A percentile compares a stretch with the other conserved stretches of the same genome.
phyloP scores from a whole-genome alignment of 2,113 vertebrate genomes.

The Ellobius talpinus region DNA sequence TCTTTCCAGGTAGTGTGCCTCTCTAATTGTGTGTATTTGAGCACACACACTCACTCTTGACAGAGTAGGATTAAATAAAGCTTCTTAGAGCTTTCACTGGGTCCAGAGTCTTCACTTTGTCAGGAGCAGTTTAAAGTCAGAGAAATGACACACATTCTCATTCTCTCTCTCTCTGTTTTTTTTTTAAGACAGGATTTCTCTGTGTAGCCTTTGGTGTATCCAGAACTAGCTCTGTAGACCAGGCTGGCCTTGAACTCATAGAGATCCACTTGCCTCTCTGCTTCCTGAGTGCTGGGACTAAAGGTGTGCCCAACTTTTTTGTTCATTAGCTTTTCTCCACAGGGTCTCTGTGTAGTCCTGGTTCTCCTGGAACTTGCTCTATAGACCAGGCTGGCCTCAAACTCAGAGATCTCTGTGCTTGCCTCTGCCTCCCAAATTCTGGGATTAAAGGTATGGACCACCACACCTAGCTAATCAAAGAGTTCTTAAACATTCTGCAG shows the following conservation, averaged over 20 bases:
- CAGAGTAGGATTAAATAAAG: background rate
- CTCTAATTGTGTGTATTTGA: background rate
- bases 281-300: background rate
- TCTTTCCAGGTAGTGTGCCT: background rate
- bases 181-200: background rate
- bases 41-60: background rate
- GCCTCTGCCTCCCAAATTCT: background rate
- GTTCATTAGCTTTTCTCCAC: background rate
- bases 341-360: background rate
- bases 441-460: background rate
- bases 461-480: background rate
- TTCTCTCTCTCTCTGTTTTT: rapidly evolving
- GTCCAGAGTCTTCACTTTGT: conserved; percentile 22
- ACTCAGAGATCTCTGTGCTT: background rate
- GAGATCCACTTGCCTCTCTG: background rate
- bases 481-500: background rate
- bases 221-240: background rate
- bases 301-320: background rate
- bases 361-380: background rate
- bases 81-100: background rate
- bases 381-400: background rate
- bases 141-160: background rate
- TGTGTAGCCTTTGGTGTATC: background rate
- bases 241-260: background rate
- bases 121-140: background rate